Percentiles rank a stretch among this genome's conserved stretches.
phyloP scores from a whole-genome alignment of 2,797 vertebrate genomes.

The Darevskia nairensis region DNA sequence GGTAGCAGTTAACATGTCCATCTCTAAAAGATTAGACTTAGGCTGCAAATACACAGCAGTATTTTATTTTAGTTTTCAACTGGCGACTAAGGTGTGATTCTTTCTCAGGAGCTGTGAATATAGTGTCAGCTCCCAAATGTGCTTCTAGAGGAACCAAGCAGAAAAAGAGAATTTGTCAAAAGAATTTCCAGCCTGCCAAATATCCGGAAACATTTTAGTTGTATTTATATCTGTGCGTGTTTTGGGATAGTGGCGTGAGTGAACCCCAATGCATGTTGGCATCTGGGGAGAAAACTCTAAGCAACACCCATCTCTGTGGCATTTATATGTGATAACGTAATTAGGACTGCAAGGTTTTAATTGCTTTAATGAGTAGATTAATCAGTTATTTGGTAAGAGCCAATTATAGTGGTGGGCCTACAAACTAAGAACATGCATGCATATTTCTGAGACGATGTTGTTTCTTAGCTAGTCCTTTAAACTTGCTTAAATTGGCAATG shows the following conservation, averaged over 20 bases:
- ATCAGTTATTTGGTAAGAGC: neutral
- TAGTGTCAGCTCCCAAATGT: no score
- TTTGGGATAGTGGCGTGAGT: neutral
- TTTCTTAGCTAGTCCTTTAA: neutral
- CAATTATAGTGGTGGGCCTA: neutral
- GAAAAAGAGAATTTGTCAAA: neutral
- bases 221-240: neutral
- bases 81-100: neutral
- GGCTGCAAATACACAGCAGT: slow-evolving; percentile 11
- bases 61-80: neutral
- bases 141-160: neutral
- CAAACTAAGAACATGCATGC: no score
- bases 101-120: neutral
- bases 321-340: neutral
- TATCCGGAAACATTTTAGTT: neutral
- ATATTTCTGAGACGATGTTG: neutral
- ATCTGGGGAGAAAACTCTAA: neutral
- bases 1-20: neutral
- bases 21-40: neutral
- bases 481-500: neutral
- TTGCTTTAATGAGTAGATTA: neutral
- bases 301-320: neutral
- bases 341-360: neutral
- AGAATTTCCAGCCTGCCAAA: neutral
- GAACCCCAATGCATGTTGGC: neutral